Evolutionary conservation across 2,797 vertebrate genomes (phyloP), one percentile per base, ranked within the genome.

Genomic region (Poeciliopsis paucimaculata): DNA sequence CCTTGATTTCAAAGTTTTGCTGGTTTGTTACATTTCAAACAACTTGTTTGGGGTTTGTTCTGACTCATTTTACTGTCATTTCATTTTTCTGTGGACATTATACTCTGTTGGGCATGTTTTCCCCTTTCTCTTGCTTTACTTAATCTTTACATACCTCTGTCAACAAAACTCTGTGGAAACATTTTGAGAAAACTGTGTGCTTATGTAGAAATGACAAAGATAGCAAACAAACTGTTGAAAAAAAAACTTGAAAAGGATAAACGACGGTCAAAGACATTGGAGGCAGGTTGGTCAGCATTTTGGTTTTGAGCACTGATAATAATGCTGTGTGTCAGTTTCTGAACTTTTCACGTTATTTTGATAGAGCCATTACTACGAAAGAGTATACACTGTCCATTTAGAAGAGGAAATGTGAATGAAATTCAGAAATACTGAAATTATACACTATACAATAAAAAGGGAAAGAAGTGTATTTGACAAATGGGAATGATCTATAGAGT

Each of bases 351-450:
- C 36, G 11, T 45, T 66, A 66, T 41, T 68, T 39, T 68, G 8
- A 39, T 68, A 20, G 23, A 20, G 41, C 16, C 15, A 68, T 77
- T 51, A 82, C 77, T 82, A 62, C 76, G 43, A 73, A 80, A 76
- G 57, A 90, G 82, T 87, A 82, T 84, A 92, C 87, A 91, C 90
- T 93, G 90, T 91, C 92, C 20, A 86, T 89, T 53, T 53, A 26
- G 82, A 87, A 88, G 78, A 82, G 86, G 72, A 93, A 91, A 93
- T 74, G 62, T 76, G 77, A 87, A 82, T 81, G 72, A 73, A 47
- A 49, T 68, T 68, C 76, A 87, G 43, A 39, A 72, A 84, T 26
- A 86, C 78, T 81, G 57, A 68, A 68, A 68, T 68, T 10, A 68
- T 68, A 11, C 18, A 68, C 36, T 41, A 36, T 34, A 41, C 62